Conservation (phyloP, 2,797 vertebrate genomes). For the Tadarida brasiliensis region DNA sequence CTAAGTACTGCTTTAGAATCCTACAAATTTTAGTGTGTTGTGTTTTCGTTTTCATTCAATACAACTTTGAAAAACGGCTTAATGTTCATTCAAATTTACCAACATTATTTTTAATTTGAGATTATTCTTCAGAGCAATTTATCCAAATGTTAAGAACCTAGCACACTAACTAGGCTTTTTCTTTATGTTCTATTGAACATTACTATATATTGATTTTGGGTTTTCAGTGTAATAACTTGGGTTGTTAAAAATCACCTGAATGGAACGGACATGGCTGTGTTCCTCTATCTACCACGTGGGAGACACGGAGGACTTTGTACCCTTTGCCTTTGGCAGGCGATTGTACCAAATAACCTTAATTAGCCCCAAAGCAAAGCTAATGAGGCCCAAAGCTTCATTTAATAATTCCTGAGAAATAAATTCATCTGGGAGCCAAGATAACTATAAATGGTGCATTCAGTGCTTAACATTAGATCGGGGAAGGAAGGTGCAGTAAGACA, state of each 20-base stretch:
- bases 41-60: background rate
- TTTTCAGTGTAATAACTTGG: background rate
- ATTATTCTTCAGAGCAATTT: background rate
- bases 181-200: background rate
- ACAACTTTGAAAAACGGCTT: background rate
- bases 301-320: background rate
- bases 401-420: background rate
- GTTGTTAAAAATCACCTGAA: background rate
- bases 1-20: background rate
- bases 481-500: background rate
- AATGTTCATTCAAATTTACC: background rate
- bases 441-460: background rate
- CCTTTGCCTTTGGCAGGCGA: background rate
- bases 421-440: background rate
- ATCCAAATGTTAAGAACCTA: background rate
- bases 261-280: too few species aligned
- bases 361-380: background rate
- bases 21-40: background rate
- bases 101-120: background rate
- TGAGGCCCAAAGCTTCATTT: background rate
- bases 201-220: background rate
- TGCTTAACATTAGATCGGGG: conserved; percentile 5
- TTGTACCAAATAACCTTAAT: background rate
- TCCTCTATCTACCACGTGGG: background rate
- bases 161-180: background rate